Base-by-base conservation (phyloP, 2,113 vertebrate species). In the Notiomystis cincta region DNA sequence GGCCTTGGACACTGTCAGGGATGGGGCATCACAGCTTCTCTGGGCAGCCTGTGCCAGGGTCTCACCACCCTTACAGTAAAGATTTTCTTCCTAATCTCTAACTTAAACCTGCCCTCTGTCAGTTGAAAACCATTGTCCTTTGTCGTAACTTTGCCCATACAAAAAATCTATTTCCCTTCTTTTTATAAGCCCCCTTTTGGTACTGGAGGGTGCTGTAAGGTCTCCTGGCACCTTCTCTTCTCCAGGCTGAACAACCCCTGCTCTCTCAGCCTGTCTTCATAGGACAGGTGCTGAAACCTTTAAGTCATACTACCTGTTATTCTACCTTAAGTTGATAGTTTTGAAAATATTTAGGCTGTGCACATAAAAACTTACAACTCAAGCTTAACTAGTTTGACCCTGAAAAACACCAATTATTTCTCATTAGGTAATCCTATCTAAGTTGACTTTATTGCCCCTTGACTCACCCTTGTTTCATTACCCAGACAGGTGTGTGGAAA, bases 381-480 rank as follows among this genome's bases (percentile, higher is more conserved):
- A 62, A 28, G 62, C 77, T 87, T 78, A 89, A 89, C 64, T 83
- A 73, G 67, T 77, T 93, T 83, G 45, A 58, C 22, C 11, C 33
- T 75, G 67, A 80, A 87, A 93, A 96, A 71, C 44, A 44, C 4
- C 35, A 75, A 73, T 89, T 92, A 95, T 83, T 92, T 95, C 64
- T 90, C 50, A 48, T 47, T 81, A 89, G 44, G 38, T 70, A 69
- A 21, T 80, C 21, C 30, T 69, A 0, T 77, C 53, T 90, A 88
- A 86, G 28, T 50, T 80, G 56, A 24, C 7, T 35, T 35, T 53
- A 15, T 78, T 95, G 56, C 18, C 9, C 7, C 9, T 90, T 93
- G 79, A 66, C 38, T 93, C 72, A 69, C 11, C 6, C 13, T 53
- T 81, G 21, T 27, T 81, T 92, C 30, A 25, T 58, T 81, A 78